Evolutionary conservation across 2,113 vertebrate species (phyloP).

Genomic region (Edolisoma coerulescens): DNA sequence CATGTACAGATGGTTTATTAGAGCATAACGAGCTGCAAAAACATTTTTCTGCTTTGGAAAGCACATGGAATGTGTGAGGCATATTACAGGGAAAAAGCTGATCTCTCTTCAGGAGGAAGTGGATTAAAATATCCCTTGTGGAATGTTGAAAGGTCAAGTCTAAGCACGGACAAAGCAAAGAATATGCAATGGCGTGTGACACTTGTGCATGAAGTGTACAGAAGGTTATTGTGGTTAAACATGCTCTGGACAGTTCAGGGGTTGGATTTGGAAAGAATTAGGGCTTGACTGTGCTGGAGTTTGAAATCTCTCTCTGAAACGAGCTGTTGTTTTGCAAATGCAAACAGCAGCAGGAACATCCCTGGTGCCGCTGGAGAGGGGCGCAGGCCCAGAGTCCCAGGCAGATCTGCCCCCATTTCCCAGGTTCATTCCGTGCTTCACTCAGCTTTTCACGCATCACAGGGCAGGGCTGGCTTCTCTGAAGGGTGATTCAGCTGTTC

Average conservation of each 20-base stretch:
- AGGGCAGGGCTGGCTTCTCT: not conserved
- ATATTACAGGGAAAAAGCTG: not conserved
- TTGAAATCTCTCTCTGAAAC: not conserved
- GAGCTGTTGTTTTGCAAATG: not conserved
- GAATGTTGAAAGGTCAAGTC: not conserved
- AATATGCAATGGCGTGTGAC: not conserved
- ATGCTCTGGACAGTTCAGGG: not conserved
- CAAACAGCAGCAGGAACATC: not conserved
- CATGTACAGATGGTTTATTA: not conserved
- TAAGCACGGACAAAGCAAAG: not conserved
- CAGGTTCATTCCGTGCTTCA: not conserved
- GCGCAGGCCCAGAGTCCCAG: not conserved
- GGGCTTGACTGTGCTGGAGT: not conserved
- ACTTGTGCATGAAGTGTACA: not conserved
- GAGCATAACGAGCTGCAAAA: not conserved
- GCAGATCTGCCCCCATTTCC: rapidly evolving
- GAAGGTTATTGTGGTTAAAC: not conserved
- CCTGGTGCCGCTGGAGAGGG: rapidly evolving
- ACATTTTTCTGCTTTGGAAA: not conserved
- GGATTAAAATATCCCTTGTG: not conserved
- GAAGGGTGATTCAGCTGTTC: not conserved
- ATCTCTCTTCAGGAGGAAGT: not conserved
- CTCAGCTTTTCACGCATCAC: not conserved
- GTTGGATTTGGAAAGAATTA: not conserved
- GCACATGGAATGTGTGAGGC: not conserved